Evolutionary conservation across 2,797 vertebrate species (phyloP).

Genomic region (Neostethus bicornis): DNA sequence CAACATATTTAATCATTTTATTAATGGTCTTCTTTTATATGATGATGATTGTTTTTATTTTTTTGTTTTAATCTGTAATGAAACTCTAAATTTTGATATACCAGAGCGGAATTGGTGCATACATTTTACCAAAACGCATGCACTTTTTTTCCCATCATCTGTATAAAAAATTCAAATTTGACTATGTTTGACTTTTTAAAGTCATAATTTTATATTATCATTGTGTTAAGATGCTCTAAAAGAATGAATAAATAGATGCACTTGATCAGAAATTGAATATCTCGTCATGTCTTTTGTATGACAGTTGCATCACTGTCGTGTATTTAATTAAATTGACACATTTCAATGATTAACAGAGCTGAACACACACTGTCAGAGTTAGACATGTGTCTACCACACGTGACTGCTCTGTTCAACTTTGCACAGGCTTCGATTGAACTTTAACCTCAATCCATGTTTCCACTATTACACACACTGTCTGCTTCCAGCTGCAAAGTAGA

Average conservation of each 20-base stretch:
- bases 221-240: constrained; percentile 52
- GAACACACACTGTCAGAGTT: constrained; percentile 44
- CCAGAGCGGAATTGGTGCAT: neutral
- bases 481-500: constrained; percentile 19
- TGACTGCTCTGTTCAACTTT: constrained; percentile 38
- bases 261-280: constrained; percentile 58
- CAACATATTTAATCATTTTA: constrained; percentile 19
- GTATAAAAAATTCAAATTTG: constrained; percentile 20
- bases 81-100: neutral
- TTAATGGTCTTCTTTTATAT: constrained; percentile 22
- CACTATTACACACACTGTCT: constrained; percentile 22
- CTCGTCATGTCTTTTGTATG: constrained; percentile 65
- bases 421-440: constrained; percentile 1
- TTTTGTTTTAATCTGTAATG: constrained; percentile 26
- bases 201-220: constrained; percentile 1
- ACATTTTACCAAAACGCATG: constrained; percentile 18
- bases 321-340: constrained; percentile 28
- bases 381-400: constrained; percentile 46
- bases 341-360: constrained; percentile 36
- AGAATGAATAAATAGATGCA: constrained; percentile 69
- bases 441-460: neutral
- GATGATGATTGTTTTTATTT: constrained; percentile 8
- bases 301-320: constrained; percentile 35
- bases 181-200: constrained; percentile 19
- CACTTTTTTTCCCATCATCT: constrained; percentile 29